phyloP scores from a whole-genome alignment of 2,888 invertebrate species.

The Plusia festucae region DNA sequence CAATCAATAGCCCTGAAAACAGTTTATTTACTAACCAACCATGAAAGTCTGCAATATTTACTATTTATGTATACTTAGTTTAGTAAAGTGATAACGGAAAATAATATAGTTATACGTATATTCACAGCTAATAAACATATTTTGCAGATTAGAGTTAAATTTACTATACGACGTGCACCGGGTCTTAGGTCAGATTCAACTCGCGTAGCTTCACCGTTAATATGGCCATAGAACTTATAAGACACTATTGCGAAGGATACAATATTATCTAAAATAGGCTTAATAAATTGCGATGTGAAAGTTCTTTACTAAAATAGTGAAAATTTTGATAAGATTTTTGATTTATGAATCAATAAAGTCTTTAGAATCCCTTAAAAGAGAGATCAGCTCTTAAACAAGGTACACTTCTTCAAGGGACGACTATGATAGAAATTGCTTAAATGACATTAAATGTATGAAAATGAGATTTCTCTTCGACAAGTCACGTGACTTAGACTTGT shows the following conservation, averaged over 20 bases:
- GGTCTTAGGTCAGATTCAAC: constrained; percentile 17
- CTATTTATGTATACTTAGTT: no score
- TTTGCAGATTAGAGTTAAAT: constrained; percentile 20
- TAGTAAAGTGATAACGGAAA: constrained; percentile 6
- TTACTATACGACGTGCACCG: constrained; percentile 2
- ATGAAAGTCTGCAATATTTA: no score
- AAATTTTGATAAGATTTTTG: not conserved
- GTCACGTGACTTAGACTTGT: no score
- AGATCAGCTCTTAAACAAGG: no score
- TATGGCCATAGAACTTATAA: constrained; percentile 13
- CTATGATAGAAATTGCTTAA: no score
- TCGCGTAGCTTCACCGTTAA: constrained; percentile 10
- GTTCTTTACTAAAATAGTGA: not conserved
- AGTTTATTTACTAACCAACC: no score
- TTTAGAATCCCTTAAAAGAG: no score
- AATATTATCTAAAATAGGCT: constrained; percentile 22
- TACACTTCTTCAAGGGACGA: no score
- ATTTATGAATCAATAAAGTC: no score
- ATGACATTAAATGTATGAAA: no score
- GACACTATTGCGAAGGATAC: not conserved
- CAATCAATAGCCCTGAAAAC: no score
- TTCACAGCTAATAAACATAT: constrained; percentile 38
- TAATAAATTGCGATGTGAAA: not conserved
- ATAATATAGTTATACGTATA: not conserved
- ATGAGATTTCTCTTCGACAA: no score